Conservation (phyloP, 2,888 invertebrate genomes). For the Phortica magna region DNA sequence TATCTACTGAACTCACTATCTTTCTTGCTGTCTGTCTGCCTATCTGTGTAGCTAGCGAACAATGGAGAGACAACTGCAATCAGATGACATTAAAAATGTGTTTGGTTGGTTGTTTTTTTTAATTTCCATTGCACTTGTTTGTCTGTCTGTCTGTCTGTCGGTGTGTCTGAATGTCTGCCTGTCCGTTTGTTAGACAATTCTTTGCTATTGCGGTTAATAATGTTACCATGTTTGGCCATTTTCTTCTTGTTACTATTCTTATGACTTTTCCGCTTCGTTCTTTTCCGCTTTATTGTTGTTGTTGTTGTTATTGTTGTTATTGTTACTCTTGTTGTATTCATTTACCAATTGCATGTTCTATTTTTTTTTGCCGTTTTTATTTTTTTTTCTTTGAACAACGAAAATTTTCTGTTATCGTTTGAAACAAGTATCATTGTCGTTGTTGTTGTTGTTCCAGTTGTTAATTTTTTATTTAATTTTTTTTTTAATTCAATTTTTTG, state of each 20-base stretch:
- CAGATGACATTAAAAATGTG: not conserved
- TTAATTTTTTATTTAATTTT: not conserved
- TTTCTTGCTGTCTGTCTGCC: not conserved
- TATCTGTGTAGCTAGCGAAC: not conserved
- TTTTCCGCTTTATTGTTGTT: not conserved
- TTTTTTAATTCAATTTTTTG: not conserved
- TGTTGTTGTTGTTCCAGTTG: conserved; percentile 7
- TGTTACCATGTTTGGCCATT: not conserved
- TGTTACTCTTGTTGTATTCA: not conserved
- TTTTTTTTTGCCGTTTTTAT: not conserved
- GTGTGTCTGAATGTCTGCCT: no score
- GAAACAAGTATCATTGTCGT: not conserved
- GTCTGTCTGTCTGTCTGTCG: not conserved
- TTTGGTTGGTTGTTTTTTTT: conserved; percentile 17
- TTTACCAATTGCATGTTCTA: conserved; percentile 16
- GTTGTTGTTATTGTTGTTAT: not conserved
- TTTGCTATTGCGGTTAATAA: not conserved
- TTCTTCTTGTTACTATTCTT: not conserved
- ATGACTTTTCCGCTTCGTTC: not conserved
- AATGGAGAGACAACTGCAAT: not conserved
- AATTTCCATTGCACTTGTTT: not conserved
- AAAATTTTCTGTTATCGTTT: not conserved
- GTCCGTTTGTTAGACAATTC: no score
- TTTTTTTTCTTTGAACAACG: not conserved
- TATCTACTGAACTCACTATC: not conserved